Evolutionary conservation across 2,113 vertebrate species (phyloP), one percentile per base, ranked within the genome.

Genomic region (Paramisgurnus dabryanus): DNA sequence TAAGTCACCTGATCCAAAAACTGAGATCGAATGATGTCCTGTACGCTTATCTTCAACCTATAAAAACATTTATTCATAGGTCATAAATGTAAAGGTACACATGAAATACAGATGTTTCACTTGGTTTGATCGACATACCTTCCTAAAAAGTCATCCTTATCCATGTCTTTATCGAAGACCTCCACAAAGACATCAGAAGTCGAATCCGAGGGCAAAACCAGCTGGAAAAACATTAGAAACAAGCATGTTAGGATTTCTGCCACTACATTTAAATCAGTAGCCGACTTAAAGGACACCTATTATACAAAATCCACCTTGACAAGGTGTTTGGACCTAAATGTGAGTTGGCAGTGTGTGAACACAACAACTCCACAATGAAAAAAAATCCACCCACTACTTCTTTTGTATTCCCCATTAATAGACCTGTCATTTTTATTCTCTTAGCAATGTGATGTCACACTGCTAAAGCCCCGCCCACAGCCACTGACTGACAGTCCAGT

Each of bases 91-190:
- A 34, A 34, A 5, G 1, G 50, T 53, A 15, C 12, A 53, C 5
- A 12, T 13, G 5, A 50, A 13, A 10, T 13, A 53, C 3, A 1
- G 12, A 53, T 53, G 50, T 53, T 53, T 13, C 12, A 13, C 13
- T 53, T 12, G 12, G 50, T 53, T 58, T 58, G 55, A 2, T 8
- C 5, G 41, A 79, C 53, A 84, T 84, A 97, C 95, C 96, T 93
- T 85, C 96, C 96, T 7, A 98, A 88, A 88, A 96, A 96, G 85
- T 98, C 96, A 47, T 98, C 96, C 69, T 93, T 91, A 80, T 97
- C 95, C 12, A 98, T 78, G 84, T 97, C 96, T 82, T 98, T 98
- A 86, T 98, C 96, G 78, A 92, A 96, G 9, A 94, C 87, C 76
- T 96, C 95, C 63, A 95, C 85, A 53, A 94, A 92, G 67, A 97